A percentile compares a stretch with the other conserved stretches of the same genome.
These are phyloP conservation scores for Ametastegia equiseti DNA, from an alignment of 2,888 invertebrate genomes.

Conservation along the genomic window DNA sequence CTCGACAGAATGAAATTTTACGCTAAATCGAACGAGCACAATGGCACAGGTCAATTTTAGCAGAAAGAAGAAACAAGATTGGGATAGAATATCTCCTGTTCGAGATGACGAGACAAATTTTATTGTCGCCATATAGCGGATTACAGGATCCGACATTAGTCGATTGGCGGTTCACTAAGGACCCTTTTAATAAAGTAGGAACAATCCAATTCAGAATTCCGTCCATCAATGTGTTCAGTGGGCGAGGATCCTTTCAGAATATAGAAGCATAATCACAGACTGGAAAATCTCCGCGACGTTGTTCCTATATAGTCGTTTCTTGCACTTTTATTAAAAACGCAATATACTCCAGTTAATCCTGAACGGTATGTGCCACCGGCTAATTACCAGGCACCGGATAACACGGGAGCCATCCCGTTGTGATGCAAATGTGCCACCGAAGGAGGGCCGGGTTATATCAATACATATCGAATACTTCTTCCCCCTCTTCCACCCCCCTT, in stretches of 20 bases:
- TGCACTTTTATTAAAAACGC: constrained; percentile 71
- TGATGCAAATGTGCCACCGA: constrained; percentile 68
- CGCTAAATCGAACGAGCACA: too few species aligned
- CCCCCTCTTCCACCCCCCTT: constrained; percentile 1
- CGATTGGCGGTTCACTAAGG: background rate
- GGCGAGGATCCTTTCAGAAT: constrained; percentile 1
- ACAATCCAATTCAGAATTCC: constrained; percentile 10
- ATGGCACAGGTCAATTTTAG: too few species aligned
- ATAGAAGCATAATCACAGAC: background rate
- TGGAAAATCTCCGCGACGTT: constrained; percentile 9
- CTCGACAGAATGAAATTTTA: too few species aligned
- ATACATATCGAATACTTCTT: constrained; percentile 65
- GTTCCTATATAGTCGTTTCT: constrained; percentile 11
- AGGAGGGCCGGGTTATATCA: constrained; percentile 65
- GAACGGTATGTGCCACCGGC: constrained; percentile 67
- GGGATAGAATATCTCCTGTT: background rate
- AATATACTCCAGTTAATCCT: constrained; percentile 72
- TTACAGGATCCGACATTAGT: constrained; percentile 19
- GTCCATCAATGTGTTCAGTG: constrained; percentile 19
- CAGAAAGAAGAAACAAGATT: background rate
- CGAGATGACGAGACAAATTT: background rate
- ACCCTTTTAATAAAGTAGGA: constrained; percentile 28
- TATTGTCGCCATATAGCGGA: background rate
- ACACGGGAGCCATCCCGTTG: constrained; percentile 66
- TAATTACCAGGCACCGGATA: constrained; percentile 67